Evolutionary conservation across 2,888 invertebrate genomes (phyloP).

Genomic region (Selenia dentaria): DNA sequence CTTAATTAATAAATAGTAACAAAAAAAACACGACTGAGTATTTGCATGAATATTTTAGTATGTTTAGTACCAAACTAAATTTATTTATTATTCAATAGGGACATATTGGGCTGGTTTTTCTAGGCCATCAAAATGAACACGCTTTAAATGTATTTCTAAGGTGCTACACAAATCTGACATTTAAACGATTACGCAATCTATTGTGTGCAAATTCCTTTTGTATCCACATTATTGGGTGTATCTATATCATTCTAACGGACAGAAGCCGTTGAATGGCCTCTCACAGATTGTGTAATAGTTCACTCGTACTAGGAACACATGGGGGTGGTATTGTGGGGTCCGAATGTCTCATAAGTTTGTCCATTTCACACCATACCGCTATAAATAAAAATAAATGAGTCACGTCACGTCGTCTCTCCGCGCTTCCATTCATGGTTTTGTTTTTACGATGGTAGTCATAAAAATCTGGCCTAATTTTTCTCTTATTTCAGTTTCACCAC

Average conservation of each 20-base stretch:
- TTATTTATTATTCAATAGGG: too few relatives aligned
- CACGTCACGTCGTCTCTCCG: constrained; percentile 30
- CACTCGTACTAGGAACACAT: constrained; percentile 46
- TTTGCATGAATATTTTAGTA: too few relatives aligned
- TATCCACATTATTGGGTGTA: too few relatives aligned
- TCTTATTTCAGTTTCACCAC: constrained; percentile 8
- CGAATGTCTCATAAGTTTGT: constrained; percentile 59
- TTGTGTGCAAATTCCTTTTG: too few relatives aligned
- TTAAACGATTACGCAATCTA: too few relatives aligned
- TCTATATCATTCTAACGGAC: constrained; percentile 44
- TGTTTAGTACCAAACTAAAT: too few relatives aligned
- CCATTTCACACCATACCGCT: constrained; percentile 55
- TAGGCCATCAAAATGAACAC: too few relatives aligned
- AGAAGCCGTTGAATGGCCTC: constrained; percentile 54
- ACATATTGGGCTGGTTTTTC: too few relatives aligned
- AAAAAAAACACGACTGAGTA: too few relatives aligned
- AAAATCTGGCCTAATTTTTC: constrained; percentile 16
- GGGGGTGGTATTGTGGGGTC: constrained; percentile 64
- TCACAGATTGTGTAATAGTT: constrained; percentile 13
- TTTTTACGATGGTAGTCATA: constrained; percentile 18
- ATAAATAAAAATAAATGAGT: constrained; percentile 44
- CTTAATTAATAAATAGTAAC: too few relatives aligned
- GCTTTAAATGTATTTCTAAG: too few relatives aligned
- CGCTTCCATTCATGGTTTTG: constrained; percentile 23
- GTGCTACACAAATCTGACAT: too few relatives aligned